Conservation (phyloP, 2,113 vertebrate genomes). For the Phainopepla nitens region DNA sequence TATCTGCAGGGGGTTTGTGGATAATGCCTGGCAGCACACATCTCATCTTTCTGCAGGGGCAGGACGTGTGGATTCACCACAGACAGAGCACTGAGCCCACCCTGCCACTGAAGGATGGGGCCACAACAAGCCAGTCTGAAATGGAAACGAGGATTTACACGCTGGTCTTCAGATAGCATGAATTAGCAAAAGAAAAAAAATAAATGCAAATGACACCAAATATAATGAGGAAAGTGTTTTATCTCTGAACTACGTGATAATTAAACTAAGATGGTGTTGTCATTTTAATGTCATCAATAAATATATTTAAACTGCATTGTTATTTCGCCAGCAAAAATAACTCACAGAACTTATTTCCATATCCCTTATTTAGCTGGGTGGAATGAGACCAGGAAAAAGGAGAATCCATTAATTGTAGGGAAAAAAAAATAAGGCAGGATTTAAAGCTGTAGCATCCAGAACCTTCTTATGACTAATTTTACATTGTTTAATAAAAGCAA, state of each 20-base stretch:
- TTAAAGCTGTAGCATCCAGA: constrained; percentile 7
- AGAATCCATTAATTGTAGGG: neutral
- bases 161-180: neutral
- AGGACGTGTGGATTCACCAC: neutral
- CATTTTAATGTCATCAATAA: constrained; percentile 20
- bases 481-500: constrained; percentile 45
- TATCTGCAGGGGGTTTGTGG: neutral
- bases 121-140: neutral
- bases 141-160: neutral
- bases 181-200: neutral
- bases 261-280: neutral
- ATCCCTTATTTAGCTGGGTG: neutral
- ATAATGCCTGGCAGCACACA: neutral
- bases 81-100: neutral
- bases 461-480: constrained; percentile 3
- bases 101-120: accelerated
- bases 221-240: neutral
- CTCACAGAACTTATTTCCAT: neutral
- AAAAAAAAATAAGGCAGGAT: neutral
- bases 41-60: neutral
- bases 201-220: neutral
- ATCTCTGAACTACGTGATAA: neutral
- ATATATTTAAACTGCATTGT: neutral
- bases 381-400: neutral
- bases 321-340: constrained; percentile 52